Evolutionary conservation across 2,888 invertebrate species (phyloP).

Genomic region (Carterocephalus palaemon): DNA sequence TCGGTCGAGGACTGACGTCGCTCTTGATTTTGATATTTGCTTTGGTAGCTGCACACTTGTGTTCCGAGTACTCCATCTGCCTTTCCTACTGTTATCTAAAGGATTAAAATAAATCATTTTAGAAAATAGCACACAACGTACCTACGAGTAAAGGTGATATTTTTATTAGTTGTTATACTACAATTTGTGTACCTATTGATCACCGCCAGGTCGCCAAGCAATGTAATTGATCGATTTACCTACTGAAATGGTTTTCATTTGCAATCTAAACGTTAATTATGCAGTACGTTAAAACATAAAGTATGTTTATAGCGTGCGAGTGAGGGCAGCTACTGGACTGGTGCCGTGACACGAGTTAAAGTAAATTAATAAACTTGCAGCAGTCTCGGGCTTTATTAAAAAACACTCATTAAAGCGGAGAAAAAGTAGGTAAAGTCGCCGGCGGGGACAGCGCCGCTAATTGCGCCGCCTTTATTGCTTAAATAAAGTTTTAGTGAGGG

Average conservation of each 20-base stretch:
- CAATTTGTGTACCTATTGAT: too few species aligned
- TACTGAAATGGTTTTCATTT: conserved; percentile 34
- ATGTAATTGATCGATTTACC: too few species aligned
- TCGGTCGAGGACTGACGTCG: too few species aligned
- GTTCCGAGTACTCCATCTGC: too few species aligned
- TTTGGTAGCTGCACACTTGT: too few species aligned
- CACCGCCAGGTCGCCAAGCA: too few species aligned
- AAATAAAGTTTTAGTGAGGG: conserved; percentile 79
- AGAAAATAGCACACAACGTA: too few species aligned
- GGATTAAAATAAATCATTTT: too few species aligned
- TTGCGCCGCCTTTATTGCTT: conserved; percentile 79
- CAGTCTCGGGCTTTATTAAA: conserved; percentile 75
- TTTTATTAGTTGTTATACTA: too few species aligned
- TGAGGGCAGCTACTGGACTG: conserved; percentile 39
- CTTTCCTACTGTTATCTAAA: too few species aligned
- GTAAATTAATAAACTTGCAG: conserved; percentile 78
- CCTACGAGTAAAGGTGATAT: too few species aligned
- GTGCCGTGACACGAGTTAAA: conserved; percentile 72
- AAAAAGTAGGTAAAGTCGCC: conserved; percentile 78
- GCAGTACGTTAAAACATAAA: conserved; percentile 54
- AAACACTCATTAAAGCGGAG: conserved; percentile 78
- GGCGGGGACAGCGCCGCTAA: conserved; percentile 78
- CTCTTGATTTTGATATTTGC: too few species aligned
- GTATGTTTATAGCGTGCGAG: conserved; percentile 48
- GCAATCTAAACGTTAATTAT: conserved; percentile 38